Evolutionary conservation across 2,797 vertebrate genomes (phyloP).

Genomic region (Diplodus puntazzo): DNA sequence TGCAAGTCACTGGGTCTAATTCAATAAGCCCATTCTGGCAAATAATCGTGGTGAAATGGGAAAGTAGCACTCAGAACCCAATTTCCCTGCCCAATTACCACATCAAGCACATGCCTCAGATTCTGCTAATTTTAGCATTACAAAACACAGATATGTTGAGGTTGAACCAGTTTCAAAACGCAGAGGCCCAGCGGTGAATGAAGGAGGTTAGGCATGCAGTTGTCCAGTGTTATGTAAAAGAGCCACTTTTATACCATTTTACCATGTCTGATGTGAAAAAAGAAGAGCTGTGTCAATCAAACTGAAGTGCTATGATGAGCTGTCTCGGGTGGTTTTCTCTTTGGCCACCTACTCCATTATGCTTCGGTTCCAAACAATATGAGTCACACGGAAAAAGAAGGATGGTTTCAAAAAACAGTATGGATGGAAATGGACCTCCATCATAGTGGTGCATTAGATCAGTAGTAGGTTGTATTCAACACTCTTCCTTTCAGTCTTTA

Average conservation of each 20-base stretch:
- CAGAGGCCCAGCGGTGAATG: slow-evolving; percentile 68
- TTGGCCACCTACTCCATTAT: slow-evolving; percentile 66
- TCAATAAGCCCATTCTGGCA: slow-evolving; percentile 13
- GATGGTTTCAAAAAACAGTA: slow-evolving; percentile 51
- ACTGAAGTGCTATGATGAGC: slow-evolving; percentile 66
- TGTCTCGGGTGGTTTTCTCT: slow-evolving; percentile 49
- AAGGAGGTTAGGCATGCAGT: slow-evolving; percentile 71
- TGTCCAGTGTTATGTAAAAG: slow-evolving; percentile 83
- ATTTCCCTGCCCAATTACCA: slow-evolving; percentile 60
- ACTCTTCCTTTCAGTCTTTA: slow-evolving; percentile 54
- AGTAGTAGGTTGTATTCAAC: slow-evolving; percentile 58
- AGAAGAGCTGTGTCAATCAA: slow-evolving; percentile 78
- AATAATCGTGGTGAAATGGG: slow-evolving; percentile 22
- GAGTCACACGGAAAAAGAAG: slow-evolving; percentile 60
- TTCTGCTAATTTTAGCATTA: slow-evolving; percentile 76
- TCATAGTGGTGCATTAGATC: slow-evolving; percentile 56
- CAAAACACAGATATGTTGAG: slow-evolving; percentile 78
- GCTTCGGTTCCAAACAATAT: slow-evolving; percentile 62
- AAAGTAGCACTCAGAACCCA: slow-evolving; percentile 30
- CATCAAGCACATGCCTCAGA: slow-evolving; percentile 71
- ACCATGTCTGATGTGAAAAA: slow-evolving; percentile 73
- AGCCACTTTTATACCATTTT: slow-evolving; percentile 74
- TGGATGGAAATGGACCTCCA: slow-evolving; percentile 61
- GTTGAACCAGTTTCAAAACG: slow-evolving; percentile 68
- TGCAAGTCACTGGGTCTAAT: slow-evolving; percentile 9